These are phyloP conservation scores for Cardiocondyla obscurior DNA, from an alignment of 1,140 invertebrate species.

Conservation along the genomic window DNA sequence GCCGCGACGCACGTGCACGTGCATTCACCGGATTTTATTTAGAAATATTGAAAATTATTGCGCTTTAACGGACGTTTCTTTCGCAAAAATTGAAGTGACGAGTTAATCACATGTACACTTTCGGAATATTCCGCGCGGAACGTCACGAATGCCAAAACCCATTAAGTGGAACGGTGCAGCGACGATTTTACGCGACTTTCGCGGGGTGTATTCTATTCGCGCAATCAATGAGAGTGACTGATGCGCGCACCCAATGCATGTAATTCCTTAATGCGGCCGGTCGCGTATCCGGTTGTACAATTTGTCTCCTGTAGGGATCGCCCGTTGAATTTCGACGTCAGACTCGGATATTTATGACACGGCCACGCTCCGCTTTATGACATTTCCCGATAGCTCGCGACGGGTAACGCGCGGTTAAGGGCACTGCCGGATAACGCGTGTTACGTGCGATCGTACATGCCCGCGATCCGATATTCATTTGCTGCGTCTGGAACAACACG, in stretches of 20 bases:
- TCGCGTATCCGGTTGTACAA: constrained; percentile 39
- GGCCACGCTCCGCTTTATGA: constrained; percentile 63
- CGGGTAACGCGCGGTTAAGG: constrained; percentile 68
- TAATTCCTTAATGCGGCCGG: constrained; percentile 44
- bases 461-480: constrained; percentile 69
- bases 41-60: constrained; percentile 8
- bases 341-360: constrained; percentile 57
- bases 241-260: constrained; percentile 12
- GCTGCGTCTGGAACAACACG: constrained; percentile 43
- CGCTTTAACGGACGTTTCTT: background rate
- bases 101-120: background rate
- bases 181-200: background rate
- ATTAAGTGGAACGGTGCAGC: background rate
- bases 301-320: constrained; percentile 12
- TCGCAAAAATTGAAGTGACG: background rate
- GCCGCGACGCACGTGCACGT: background rate
- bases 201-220: constrained; percentile 10
- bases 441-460: constrained; percentile 40
- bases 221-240: constrained; percentile 31
- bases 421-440: constrained; percentile 60
- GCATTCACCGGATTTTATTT: background rate
- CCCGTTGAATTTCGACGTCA: constrained; percentile 62
- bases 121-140: no score
- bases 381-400: constrained; percentile 60
- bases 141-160: background rate